These are phyloP conservation scores for Drosophila willistoni DNA, from an alignment of 1,140 invertebrate species.

Conservation along the genomic window DNA sequence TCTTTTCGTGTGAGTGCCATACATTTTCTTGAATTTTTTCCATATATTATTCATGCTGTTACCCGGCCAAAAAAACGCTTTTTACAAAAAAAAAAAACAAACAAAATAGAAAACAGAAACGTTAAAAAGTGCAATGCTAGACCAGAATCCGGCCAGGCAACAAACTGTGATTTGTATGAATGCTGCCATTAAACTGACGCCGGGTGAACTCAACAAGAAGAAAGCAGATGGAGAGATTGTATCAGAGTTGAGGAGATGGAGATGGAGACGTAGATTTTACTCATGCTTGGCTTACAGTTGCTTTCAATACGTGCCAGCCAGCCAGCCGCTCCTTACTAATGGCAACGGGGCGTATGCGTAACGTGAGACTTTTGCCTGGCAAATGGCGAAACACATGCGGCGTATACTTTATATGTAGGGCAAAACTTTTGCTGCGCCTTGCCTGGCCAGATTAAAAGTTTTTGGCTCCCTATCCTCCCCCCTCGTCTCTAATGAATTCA, in stretches of 20 bases:
- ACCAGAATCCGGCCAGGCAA: constrained; percentile 47
- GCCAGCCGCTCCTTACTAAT: neutral
- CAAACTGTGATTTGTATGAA: constrained; percentile 69
- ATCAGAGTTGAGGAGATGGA: constrained; percentile 10
- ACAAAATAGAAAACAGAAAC: constrained; percentile 26
- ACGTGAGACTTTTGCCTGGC: constrained; percentile 28
- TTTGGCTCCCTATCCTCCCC: neutral
- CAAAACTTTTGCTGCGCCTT: constrained; percentile 51
- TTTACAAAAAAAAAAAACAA: constrained; percentile 4
- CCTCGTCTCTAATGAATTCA: constrained; percentile 56
- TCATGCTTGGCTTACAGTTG: constrained; percentile 26
- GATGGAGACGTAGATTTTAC: neutral
- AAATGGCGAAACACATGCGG: constrained; percentile 15
- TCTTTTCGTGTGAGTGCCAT: constrained; percentile 23
- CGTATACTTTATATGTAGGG: constrained; percentile 40
- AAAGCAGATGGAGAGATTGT: constrained; percentile 2
- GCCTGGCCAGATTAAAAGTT: constrained; percentile 53
- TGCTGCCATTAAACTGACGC: constrained; percentile 65
- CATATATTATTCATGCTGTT: constrained; percentile 63
- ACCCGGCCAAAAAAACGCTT: constrained; percentile 10
- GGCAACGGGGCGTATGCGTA: constrained; percentile 58
- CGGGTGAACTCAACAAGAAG: constrained; percentile 29
- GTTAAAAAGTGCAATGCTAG: constrained; percentile 69
- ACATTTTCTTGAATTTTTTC: constrained; percentile 68
- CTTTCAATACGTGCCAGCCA: constrained; percentile 36